Evolutionary conservation across 2,797 vertebrate species (phyloP).

Genomic region (Lepilemur septentrionalis): DNA sequence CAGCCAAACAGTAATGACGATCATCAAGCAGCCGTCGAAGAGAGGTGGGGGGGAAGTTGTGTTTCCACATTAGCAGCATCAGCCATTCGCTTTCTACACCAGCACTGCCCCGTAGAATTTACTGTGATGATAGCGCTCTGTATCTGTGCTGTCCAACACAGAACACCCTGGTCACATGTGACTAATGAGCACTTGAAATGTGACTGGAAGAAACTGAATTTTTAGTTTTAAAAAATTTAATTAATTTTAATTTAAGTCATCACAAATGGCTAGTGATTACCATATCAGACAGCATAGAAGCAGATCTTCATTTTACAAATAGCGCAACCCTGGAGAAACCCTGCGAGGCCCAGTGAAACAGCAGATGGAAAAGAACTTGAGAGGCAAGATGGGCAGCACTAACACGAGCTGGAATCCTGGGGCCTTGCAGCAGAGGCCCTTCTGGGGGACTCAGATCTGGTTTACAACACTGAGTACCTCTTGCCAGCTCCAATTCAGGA

Average conservation of each 20-base stretch:
- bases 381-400: not conserved
- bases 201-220: constrained; percentile 43
- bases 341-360: not conserved
- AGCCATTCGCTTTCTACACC: not conserved
- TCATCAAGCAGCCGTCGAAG: constrained; percentile 1
- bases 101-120: not conserved
- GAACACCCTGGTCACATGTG: not conserved
- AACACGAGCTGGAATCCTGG: constrained; percentile 38
- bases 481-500: constrained; percentile 50
- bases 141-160: not conserved
- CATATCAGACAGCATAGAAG: not conserved
- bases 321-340: not conserved
- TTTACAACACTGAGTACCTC: constrained; percentile 44
- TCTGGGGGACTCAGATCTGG: constrained; percentile 9
- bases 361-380: constrained; percentile 14
- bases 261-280: constrained; percentile 38
- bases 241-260: constrained; percentile 47
- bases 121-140: not conserved
- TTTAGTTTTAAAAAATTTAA: constrained; percentile 9
- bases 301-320: constrained; percentile 11
- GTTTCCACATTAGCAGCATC: not conserved
- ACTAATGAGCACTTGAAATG: constrained; percentile 7
- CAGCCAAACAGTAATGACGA: constrained; percentile 3
- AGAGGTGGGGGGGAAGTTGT: not conserved
- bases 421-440: not conserved